Evolutionary conservation across 2,797 vertebrate genomes (phyloP).

Genomic region (Staurois parvus): DNA sequence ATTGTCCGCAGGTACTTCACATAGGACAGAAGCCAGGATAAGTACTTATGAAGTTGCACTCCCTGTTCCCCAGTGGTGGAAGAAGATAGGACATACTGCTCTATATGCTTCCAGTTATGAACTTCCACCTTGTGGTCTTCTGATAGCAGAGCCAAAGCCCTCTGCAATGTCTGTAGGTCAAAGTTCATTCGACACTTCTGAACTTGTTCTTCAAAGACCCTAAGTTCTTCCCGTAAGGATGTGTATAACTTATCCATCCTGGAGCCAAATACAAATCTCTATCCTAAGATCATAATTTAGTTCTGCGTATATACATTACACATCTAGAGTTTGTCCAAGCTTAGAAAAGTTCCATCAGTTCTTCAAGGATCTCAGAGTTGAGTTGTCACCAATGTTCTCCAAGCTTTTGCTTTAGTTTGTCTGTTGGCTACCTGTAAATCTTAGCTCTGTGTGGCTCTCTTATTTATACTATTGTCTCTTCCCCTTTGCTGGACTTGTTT

Average conservation of each 20-base stretch:
- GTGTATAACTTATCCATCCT: slow-evolving; percentile 67
- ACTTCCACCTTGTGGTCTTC: slow-evolving; percentile 12
- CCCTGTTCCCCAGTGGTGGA: fast-evolving
- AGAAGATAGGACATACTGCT: slow-evolving; percentile 37
- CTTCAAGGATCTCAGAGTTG: background rate
- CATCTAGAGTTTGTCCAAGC: background rate
- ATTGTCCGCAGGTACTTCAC: slow-evolving; percentile 60
- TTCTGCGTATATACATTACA: background rate
- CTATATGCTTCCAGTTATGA: slow-evolving; percentile 65
- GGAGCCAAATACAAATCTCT: background rate
- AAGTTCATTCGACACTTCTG: slow-evolving; percentile 62
- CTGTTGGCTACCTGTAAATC: background rate
- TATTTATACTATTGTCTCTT: background rate
- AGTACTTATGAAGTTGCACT: background rate
- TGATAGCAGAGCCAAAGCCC: slow-evolving; percentile 41
- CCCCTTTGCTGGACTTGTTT: background rate
- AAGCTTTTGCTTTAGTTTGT: background rate
- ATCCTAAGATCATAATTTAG: background rate
- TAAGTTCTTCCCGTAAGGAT: slow-evolving; percentile 63
- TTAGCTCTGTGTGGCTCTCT: background rate
- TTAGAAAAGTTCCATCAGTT: background rate
- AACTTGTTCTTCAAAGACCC: slow-evolving; percentile 56
- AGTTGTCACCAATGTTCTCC: background rate
- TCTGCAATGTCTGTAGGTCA: slow-evolving; percentile 60
- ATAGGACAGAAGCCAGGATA: slow-evolving; percentile 67